Percentiles rank a stretch among this genome's conserved stretches.
phyloP scores from a whole-genome alignment of 2,113 vertebrate genomes.

The Myrmecobius fasciatus region DNA sequence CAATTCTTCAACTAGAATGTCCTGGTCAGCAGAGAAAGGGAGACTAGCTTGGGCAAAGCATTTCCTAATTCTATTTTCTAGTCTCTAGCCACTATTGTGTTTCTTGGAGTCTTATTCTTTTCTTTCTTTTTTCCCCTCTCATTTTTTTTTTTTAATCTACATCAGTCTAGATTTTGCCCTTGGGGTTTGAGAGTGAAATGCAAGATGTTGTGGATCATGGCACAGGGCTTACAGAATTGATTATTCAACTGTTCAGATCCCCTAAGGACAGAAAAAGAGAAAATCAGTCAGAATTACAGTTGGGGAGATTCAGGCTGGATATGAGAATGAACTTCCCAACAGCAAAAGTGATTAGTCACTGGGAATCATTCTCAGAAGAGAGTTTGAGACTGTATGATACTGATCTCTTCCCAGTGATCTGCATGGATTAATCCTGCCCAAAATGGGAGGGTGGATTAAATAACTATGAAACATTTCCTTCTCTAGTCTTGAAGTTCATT shows the following conservation, averaged over 20 bases:
- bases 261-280: too few species aligned
- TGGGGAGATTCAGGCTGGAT: neutral
- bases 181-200: neutral
- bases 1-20: slow-evolving; percentile 12
- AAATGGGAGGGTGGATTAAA: neutral
- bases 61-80: slow-evolving; percentile 6
- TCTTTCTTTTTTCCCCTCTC: neutral
- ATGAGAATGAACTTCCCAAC: neutral
- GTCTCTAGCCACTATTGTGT: neutral
- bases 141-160: neutral
- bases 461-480: neutral
- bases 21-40: neutral
- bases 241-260: slow-evolving; percentile 4
- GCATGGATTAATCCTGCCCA: neutral
- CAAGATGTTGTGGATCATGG: neutral
- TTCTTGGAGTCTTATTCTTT: neutral
- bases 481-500: neutral
- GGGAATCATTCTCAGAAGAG: neutral
- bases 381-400: neutral
- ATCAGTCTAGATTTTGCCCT: neutral
- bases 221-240: neutral
- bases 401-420: neutral
- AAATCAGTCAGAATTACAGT: neutral
- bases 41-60: neutral
- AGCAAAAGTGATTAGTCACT: neutral